Conservation (phyloP, 2,113 vertebrate species). For the Alosa alosa region DNA sequence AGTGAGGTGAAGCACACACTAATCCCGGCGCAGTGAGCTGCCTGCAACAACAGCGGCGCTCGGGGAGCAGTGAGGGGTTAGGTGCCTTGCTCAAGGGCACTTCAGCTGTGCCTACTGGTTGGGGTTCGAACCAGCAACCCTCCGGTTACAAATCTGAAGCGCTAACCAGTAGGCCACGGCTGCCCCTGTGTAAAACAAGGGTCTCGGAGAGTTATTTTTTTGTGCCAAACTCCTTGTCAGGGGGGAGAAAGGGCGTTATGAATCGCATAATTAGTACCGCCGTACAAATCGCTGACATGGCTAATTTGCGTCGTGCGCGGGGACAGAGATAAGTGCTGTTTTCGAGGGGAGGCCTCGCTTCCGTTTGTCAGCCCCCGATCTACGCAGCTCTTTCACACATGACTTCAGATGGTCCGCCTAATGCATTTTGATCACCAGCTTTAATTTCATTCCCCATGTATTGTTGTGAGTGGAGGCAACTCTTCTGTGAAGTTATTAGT, state of each 20-base stretch:
- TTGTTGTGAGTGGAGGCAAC: not conserved
- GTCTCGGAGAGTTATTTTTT: not conserved
- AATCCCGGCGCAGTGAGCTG: too few species aligned
- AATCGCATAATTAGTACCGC: not conserved
- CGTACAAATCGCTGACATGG: not conserved
- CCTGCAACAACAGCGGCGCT: too few species aligned
- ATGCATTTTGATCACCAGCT: not conserved
- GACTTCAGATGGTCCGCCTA: not conserved
- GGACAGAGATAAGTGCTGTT: conserved; percentile 8
- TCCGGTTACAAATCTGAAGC: too few species aligned
- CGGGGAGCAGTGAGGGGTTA: too few species aligned
- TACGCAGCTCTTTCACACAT: not conserved
- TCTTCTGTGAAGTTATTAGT: not conserved
- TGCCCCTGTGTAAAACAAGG: not conserved
- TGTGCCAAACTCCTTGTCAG: not conserved
- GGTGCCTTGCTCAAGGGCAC: too few species aligned
- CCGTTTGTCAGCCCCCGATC: not conserved
- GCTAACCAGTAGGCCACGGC: too few species aligned
- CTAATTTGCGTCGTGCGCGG: not conserved
- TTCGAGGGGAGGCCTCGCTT: not conserved
- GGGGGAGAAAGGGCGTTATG: not conserved
- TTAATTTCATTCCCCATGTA: not conserved
- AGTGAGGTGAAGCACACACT: too few species aligned
- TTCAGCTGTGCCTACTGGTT: too few species aligned
- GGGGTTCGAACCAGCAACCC: too few species aligned